Evolutionary conservation across 2,113 vertebrate genomes (phyloP).

Genomic region (Pyrgilauda ruficollis): DNA sequence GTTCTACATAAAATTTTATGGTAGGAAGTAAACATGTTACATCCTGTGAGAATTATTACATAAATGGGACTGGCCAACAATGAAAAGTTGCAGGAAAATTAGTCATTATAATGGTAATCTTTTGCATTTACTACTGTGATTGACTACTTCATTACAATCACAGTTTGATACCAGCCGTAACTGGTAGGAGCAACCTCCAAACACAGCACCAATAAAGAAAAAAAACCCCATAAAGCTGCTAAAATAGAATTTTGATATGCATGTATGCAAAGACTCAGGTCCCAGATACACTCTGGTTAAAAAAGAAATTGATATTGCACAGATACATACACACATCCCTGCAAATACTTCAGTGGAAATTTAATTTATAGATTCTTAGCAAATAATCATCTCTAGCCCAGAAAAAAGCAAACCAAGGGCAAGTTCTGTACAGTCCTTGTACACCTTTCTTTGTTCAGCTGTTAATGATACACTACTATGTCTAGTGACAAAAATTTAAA

Average conservation of each 20-base stretch:
- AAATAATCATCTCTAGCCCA: background rate
- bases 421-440: background rate
- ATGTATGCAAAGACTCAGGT: background rate
- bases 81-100: conserved; percentile 34
- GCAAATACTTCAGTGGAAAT: background rate
- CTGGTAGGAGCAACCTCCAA: background rate
- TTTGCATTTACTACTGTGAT: background rate
- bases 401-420: background rate
- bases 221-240: background rate
- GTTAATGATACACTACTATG: background rate
- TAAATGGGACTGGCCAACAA: background rate
- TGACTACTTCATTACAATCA: conserved; percentile 56
- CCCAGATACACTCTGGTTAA: background rate
- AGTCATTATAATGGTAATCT: conserved; percentile 44
- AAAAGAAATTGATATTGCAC: background rate
- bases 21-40: background rate
- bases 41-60: conserved; percentile 13
- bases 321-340: background rate
- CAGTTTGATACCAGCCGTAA: conserved; percentile 39
- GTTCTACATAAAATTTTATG: background rate
- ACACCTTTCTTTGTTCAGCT: background rate
- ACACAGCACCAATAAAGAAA: background rate
- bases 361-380: background rate
- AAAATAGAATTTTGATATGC: background rate
- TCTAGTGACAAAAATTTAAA: background rate